Evolutionary conservation across 2,888 invertebrate genomes (phyloP).

Genomic region (Pomacea canaliculata): DNA sequence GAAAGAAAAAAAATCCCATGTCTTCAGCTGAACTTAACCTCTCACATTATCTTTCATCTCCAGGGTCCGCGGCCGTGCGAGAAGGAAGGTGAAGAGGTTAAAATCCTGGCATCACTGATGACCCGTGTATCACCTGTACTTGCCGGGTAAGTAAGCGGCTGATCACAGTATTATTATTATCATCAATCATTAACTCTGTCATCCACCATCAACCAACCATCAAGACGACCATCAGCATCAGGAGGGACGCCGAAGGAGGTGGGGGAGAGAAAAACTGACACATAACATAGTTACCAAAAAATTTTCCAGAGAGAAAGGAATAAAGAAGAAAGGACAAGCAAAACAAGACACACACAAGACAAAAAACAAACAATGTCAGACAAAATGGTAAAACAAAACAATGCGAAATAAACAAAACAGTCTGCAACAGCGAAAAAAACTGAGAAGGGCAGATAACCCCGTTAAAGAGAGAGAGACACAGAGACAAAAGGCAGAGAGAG

Average conservation of each 20-base stretch:
- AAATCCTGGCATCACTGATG: conserved; percentile 49
- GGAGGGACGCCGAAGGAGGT: neutral
- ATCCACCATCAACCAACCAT: neutral
- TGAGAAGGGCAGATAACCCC: no score
- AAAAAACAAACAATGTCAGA: no score
- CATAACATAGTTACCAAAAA: no score
- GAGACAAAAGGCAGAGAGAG: no score
- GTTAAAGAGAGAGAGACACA: neutral
- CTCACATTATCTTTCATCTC: conserved; percentile 17
- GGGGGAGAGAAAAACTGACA: neutral
- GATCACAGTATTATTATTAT: neutral
- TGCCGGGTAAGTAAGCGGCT: conserved; percentile 46
- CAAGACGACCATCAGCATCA: neutral
- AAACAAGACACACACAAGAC: no score
- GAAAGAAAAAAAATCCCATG: no score
- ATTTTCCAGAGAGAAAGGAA: no score
- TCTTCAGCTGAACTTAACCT: neutral
- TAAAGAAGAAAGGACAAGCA: no score
- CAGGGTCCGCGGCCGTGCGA: conserved; percentile 52
- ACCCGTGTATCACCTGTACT: conserved; percentile 53
- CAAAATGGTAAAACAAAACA: no score
- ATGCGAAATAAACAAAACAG: no score
- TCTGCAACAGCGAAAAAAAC: no score
- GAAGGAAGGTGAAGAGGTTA: conserved; percentile 49
- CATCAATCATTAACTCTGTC: no score